A percentile compares a stretch with the other conserved stretches of the same genome.
These are phyloP conservation scores for Pseudomyrmex concolor DNA, from an alignment of 1,140 invertebrate genomes.

Conservation along the genomic window DNA sequence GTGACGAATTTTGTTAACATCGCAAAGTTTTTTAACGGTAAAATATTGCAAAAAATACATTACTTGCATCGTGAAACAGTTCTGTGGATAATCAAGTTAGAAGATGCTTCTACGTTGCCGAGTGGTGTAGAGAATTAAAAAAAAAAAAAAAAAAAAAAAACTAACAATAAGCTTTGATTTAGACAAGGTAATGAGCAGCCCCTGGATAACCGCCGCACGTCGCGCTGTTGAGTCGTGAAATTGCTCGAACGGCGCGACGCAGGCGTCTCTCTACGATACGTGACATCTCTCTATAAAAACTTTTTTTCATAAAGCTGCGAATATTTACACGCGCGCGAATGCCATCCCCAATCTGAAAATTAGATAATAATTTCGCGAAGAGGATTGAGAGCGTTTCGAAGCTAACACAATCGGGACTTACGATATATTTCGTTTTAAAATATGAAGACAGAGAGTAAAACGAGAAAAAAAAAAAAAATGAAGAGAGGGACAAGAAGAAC, in stretches of 20 bases:
- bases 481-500: background rate
- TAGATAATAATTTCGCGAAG: too few relatives aligned
- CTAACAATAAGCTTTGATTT: background rate
- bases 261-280: background rate
- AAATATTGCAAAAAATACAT: too few relatives aligned
- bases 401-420: too few relatives aligned
- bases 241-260: constrained; percentile 8
- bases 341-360: too few relatives aligned
- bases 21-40: background rate
- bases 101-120: background rate
- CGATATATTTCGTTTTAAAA: too few relatives aligned
- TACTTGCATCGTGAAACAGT: too few relatives aligned
- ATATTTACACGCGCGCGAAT: background rate
- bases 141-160: too few relatives aligned
- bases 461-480: background rate
- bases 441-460: background rate
- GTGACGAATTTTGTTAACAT: background rate
- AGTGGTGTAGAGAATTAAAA: too few relatives aligned
- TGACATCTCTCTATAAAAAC: background rate
- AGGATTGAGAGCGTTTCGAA: too few relatives aligned
- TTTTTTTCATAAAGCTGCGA: background rate
- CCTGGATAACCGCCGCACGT: constrained; percentile 29
- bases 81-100: too few relatives aligned
- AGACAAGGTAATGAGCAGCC: background rate
- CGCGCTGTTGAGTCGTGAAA: constrained; percentile 32